Base-by-base conservation (phyloP, 2,797 vertebrate species). In the Poecilia picta region DNA sequence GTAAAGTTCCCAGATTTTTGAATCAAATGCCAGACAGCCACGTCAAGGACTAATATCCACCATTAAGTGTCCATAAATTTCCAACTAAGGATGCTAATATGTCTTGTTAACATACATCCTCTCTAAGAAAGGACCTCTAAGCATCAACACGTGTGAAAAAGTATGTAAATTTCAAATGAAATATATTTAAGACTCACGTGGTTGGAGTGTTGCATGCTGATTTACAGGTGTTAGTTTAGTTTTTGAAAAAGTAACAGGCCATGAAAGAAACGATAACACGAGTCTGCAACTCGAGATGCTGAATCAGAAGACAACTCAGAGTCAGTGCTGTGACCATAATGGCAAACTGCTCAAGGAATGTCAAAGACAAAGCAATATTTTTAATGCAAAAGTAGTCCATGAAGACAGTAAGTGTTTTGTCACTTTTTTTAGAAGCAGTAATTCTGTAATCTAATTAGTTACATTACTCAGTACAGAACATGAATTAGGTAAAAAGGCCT, bases 401-500 rank as follows among this genome's bases (percentile, higher is more conserved):
- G 64, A 25, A 41, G 15, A 33, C 36, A 36, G 59, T 33, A 62
- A 2, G 59, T 62, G 13, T 33, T 62, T 62, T 62, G 31, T 18
- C 2, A 64, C 31, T 46, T 46, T 46, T 23, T 36, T 41, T 23
- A 66, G 39, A 70, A 43, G 25, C 66, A 25, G 25, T 45, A 12
- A 70, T 45, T 43, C 39, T 70, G 39, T 70, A n/a, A 43, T n/a
- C 5, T 43, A 43, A n/a, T 70, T 70, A 70, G 66, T 13, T 70
- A 13, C 5, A 45, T 70, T 70, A 43, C 66, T 70, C 39, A 25
- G 23, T 25, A 43, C 4, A n/a, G 66, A 25, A 25, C 33, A 16
- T 43, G 66, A 70, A 70, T 70, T 70, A 70, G 66, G 36, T 6
- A 70, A 41, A 70, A 70, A n/a, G 64, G 39, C 39, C 39, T 15